Conservation (phyloP, 2,797 vertebrate species). For the Babyrousa celebensis region DNA sequence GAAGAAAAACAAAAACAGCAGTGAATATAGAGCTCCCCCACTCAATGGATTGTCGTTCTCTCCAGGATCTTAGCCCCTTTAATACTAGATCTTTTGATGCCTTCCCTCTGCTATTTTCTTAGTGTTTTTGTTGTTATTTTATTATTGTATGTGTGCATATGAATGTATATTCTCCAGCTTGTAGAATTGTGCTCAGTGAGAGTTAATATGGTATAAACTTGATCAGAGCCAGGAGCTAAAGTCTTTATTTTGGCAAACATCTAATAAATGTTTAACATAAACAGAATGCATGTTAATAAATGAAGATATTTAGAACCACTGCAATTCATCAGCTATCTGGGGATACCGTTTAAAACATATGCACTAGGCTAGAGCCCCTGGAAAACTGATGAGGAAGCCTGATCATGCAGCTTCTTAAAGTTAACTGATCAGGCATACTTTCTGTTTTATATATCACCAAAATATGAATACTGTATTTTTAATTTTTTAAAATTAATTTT, state of each 20-base stretch:
- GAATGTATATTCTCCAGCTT: background rate
- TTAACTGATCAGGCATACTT: background rate
- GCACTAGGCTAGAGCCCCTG: background rate
- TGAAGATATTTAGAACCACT: background rate
- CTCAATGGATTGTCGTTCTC: background rate
- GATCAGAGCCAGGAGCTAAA: constrained; percentile 3
- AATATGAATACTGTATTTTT: no score
- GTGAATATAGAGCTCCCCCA: background rate
- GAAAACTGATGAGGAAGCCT: background rate
- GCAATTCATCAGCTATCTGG: background rate
- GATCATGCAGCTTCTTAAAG: background rate
- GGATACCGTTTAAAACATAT: background rate
- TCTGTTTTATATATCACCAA: background rate
- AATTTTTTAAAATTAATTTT: no score
- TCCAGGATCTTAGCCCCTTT: background rate
- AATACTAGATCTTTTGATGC: background rate
- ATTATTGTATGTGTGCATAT: background rate
- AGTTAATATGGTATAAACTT: background rate
- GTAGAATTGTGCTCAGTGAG: background rate
- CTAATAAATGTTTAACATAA: constrained; percentile 27
- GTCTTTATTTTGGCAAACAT: constrained; percentile 39
- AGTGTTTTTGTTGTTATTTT: background rate
- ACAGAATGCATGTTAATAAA: constrained; percentile 30
- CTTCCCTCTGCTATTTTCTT: background rate
- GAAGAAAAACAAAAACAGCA: background rate